phyloP scores from a whole-genome alignment of 35 echinoderm and acorn worm species.

The Ophiothrix spiculata region DNA sequence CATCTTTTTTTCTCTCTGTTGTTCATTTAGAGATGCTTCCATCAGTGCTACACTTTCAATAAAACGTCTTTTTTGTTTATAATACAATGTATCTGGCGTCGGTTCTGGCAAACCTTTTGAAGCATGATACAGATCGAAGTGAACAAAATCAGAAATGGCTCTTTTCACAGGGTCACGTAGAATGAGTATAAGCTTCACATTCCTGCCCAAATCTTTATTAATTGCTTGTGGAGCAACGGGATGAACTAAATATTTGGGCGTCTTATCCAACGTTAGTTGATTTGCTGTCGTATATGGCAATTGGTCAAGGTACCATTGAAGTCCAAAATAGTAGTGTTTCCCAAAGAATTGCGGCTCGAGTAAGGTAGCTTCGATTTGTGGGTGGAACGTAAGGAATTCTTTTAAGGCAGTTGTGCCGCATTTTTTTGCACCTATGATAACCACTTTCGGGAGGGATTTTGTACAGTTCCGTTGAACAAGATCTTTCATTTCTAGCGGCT shows the following conservation, averaged over 20 bases:
- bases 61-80: too few species aligned
- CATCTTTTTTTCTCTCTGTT: too few species aligned
- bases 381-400: conserved; percentile 14
- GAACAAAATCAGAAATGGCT: conserved; percentile 74
- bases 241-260: conserved; percentile 37
- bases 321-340: background rate
- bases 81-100: too few species aligned
- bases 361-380: conserved; percentile 3
- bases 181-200: conserved; percentile 77
- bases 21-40: too few species aligned
- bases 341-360: conserved; percentile 32
- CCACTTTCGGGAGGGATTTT: conserved; percentile 25
- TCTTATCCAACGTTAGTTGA: conserved; percentile 42
- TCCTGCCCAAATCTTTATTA: conserved; percentile 28
- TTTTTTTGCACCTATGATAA: conserved; percentile 28
- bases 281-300: conserved; percentile 23
- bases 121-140: too few species aligned
- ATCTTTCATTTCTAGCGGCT: too few species aligned
- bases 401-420: conserved; percentile 5
- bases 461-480: conserved; percentile 6
- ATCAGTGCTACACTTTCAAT: too few species aligned
- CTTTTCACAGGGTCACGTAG: conserved; percentile 70
- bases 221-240: conserved; percentile 11
- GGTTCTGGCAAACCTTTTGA: too few species aligned
- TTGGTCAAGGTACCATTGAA: conserved; percentile 30